These are phyloP conservation scores for Kuschelorhynchus macadamiae DNA, from an alignment of 2,888 invertebrate genomes.

Conservation along the genomic window DNA sequence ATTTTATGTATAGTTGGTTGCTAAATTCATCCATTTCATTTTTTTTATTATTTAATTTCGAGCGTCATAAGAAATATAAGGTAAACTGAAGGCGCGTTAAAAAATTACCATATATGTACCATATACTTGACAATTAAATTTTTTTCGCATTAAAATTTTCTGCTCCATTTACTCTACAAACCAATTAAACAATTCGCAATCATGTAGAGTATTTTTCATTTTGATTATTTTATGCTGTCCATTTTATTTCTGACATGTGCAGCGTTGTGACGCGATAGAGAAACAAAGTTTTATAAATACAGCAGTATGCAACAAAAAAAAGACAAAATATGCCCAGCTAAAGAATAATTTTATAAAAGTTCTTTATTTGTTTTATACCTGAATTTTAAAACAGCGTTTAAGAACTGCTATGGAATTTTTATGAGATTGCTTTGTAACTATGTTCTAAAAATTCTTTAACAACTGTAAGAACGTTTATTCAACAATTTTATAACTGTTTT, in stretches of 20 bases:
- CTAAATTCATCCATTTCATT: not conserved
- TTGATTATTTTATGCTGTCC: not conserved
- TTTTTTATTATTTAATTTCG: not conserved
- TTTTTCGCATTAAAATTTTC: not conserved
- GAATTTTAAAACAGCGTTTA: not conserved
- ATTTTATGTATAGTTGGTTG: no score
- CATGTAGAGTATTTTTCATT: not conserved
- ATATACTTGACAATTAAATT: not conserved
- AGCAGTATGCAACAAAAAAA: not conserved
- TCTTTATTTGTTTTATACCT: slow-evolving; percentile 3
- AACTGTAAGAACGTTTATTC: not conserved
- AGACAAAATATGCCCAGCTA: not conserved
- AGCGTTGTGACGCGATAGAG: not conserved
- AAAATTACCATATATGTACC: slow-evolving; percentile 7
- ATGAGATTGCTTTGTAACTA: not conserved
- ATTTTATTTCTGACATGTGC: slow-evolving; percentile 2
- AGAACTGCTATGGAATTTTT: slow-evolving; percentile 2
- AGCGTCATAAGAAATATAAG: slow-evolving; percentile 2
- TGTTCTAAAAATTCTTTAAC: slow-evolving; percentile 1
- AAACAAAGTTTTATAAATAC: not conserved
- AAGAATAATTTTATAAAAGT: slow-evolving; percentile 1
- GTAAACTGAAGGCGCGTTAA: slow-evolving; percentile 3
- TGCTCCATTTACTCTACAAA: not conserved
- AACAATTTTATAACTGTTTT: not conserved
- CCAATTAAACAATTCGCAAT: not conserved